Base-by-base conservation (phyloP, 2,113 vertebrate genomes). In the Vicugna pacos region DNA sequence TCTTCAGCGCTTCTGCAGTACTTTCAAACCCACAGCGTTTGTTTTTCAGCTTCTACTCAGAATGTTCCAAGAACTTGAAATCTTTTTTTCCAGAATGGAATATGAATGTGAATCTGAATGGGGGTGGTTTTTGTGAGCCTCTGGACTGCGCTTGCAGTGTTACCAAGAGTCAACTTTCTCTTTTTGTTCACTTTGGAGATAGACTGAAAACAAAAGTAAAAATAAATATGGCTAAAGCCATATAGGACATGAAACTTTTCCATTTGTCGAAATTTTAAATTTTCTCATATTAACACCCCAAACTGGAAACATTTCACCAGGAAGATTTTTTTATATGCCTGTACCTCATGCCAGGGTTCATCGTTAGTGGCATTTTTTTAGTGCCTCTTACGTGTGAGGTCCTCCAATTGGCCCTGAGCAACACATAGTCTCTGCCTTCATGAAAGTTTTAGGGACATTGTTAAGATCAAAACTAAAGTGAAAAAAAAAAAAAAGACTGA, bases 121-220 rank as follows among this genome's bases (percentile, higher is more conserved):
- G 38, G 38, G 38, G 38, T 42, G 38, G 38, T 42, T 52, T 94
- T 84, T 89, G 72, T 91, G n/a, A 87, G 69, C n/a, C 38, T 72
- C 32, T 75, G 28, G 15, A 30, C 70, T 56, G 1, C 58, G 48
- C 60, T 96, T 64, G 2, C 22, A 24, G 26, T 70, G 52, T 73
- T 83, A 48, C 48, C 72, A 65, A 92, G 62, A 14, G 80, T 50
- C 5, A 2, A 17, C 67, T 20, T 85, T 75, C 89, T 84, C 58
- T 28, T 96, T 97, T 67, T 54, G 58, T 22, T 2, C 69, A 89
- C 32, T 26, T 52, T 94, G 75, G 42, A 42, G 91, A 28, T 0
- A 87, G 38, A 54, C 42, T 64, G 62, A 86, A 93, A 89, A 84
- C 76, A 93, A 82, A 85, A 11, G 22, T n/a, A 64, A 80, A 87